phyloP scores from a whole-genome alignment of 2,888 invertebrate species.

The Kryphioiulus occultus region DNA sequence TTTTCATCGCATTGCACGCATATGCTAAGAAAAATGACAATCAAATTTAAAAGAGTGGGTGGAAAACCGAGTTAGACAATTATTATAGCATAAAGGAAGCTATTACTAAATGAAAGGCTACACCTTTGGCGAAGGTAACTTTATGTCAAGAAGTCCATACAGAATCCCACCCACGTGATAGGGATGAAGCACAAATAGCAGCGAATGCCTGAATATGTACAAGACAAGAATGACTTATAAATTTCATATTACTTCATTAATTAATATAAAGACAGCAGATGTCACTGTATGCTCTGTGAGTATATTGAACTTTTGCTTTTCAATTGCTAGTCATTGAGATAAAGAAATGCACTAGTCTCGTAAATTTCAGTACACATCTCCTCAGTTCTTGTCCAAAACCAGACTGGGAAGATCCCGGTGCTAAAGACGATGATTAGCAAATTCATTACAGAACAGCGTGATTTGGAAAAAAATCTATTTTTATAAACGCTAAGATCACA shows the following conservation, averaged over 20 bases:
- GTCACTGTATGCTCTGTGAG: not conserved
- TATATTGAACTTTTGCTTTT: not conserved
- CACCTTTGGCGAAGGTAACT: not conserved
- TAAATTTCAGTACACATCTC: too few relatives aligned
- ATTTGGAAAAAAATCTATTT: too few relatives aligned
- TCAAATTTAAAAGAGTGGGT: not conserved
- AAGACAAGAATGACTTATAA: not conserved
- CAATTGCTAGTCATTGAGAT: not conserved
- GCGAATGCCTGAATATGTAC: not conserved
- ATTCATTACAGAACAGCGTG: too few relatives aligned
- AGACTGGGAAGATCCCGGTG: too few relatives aligned
- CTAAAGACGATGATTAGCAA: too few relatives aligned
- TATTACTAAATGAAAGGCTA: conserved; percentile 15
- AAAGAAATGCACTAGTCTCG: too few relatives aligned
- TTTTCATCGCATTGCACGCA: not conserved
- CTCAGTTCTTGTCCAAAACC: too few relatives aligned
- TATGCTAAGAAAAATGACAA: not conserved
- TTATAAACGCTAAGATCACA: too few relatives aligned
- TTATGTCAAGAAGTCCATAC: not conserved
- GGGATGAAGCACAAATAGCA: not conserved
- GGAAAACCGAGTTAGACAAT: not conserved
- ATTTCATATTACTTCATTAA: not conserved
- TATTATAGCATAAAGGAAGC: not conserved
- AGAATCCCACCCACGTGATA: not conserved
- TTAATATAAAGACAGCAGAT: not conserved